Percentiles rank a stretch among this genome's conserved stretches.
Evolutionary conservation across 1,140 invertebrate genomes (phyloP).

Genomic region (Hirudo medicinalis): DNA sequence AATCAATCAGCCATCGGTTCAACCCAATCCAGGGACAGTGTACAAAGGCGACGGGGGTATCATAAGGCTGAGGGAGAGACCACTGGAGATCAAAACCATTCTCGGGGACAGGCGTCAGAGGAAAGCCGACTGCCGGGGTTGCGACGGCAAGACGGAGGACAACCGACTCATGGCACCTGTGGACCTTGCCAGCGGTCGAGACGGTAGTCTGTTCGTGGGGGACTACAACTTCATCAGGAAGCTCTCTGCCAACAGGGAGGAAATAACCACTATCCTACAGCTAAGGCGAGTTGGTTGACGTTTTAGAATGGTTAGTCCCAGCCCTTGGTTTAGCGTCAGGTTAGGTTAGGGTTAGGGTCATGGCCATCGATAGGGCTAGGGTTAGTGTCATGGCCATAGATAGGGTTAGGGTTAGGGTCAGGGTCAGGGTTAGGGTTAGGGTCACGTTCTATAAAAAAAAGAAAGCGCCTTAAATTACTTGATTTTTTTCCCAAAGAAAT

Average conservation of each 20-base stretch:
- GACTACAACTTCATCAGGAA: constrained; percentile 88
- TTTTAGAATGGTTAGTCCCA: not conserved
- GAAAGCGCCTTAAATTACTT: not conserved
- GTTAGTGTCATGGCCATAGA: too few species aligned
- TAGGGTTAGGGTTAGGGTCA: too few species aligned
- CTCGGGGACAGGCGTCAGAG: constrained; percentile 83
- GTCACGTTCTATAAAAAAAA: not conserved
- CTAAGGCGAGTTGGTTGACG: constrained; percentile 53
- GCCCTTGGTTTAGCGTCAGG: too few species aligned
- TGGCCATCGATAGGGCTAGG: too few species aligned
- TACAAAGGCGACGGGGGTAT: constrained; percentile 94
- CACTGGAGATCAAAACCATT: constrained; percentile 72
- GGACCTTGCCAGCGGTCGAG: constrained; percentile 71
- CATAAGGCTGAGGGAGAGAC: constrained; percentile 85
- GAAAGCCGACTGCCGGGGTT: constrained; percentile 55
- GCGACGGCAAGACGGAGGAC: constrained; percentile 63
- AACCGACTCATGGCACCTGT: constrained; percentile 77
- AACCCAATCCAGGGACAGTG: constrained; percentile 57
- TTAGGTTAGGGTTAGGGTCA: too few species aligned
- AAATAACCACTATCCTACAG: constrained; percentile 65
- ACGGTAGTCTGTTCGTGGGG: constrained; percentile 86
- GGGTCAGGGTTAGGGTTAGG: too few species aligned
- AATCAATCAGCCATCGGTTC: not conserved
- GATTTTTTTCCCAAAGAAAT: not conserved
- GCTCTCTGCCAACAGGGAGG: constrained; percentile 58